phyloP scores from a whole-genome alignment of 1,140 invertebrate genomes.

The Cyclina sinensis region DNA sequence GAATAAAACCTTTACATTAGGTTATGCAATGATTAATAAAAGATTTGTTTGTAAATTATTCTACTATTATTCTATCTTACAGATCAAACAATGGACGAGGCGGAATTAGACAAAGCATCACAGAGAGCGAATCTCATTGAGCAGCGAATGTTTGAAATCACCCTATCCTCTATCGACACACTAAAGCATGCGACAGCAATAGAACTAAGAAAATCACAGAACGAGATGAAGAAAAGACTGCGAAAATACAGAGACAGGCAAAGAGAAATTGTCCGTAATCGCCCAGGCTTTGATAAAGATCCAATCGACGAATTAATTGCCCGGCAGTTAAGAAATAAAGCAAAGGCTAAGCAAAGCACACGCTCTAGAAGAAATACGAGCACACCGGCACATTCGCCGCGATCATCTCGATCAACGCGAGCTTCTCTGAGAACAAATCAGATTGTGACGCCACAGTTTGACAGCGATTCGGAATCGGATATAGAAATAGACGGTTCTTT shows the following conservation, averaged over 20 bases:
- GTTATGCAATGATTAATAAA: no score
- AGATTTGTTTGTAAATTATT: background rate
- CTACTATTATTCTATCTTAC: background rate
- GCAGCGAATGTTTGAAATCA: conserved; percentile 64
- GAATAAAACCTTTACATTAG: no score
- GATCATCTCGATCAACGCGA: background rate
- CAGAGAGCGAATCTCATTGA: conserved; percentile 60
- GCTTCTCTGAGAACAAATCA: background rate
- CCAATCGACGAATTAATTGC: conserved; percentile 58
- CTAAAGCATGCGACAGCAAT: conserved; percentile 52
- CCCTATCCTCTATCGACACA: conserved; percentile 43
- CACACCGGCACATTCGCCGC: background rate
- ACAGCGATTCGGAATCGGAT: conserved; percentile 50
- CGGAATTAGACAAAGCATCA: conserved; percentile 40
- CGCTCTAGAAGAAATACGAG: conserved; percentile 37
- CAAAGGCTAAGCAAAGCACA: conserved; percentile 26
- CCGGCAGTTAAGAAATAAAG: conserved; percentile 47
- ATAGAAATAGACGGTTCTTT: conserved; percentile 54
- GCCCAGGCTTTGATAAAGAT: conserved; percentile 18
- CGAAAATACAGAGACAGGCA: conserved; percentile 61
- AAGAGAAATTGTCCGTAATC: conserved; percentile 47
- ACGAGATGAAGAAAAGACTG: conserved; percentile 65
- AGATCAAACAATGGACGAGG: conserved; percentile 43
- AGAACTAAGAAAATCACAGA: conserved; percentile 56
- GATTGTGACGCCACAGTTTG: background rate